Percentiles rank a stretch among this genome's conserved stretches.
These are phyloP conservation scores for Notolepis coatsorum DNA, from an alignment of 2,797 vertebrate genomes.

Conservation along the genomic window DNA sequence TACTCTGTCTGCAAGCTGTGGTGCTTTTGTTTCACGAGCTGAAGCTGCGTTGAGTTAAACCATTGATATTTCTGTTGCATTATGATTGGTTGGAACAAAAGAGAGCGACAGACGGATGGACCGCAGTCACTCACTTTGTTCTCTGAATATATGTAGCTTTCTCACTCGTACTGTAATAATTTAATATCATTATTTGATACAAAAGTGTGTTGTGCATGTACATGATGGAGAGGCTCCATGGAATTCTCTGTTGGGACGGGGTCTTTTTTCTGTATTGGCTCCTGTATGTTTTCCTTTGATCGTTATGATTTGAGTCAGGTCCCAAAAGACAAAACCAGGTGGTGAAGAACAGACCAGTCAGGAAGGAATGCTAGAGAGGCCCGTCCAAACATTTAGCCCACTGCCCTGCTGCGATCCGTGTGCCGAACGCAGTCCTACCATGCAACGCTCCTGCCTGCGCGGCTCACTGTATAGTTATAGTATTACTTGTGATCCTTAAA, in stretches of 20 bases:
- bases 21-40: too few species aligned
- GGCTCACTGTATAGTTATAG: slow-evolving; percentile 33
- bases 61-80: too few species aligned
- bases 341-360: slow-evolving; percentile 45
- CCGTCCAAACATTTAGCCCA: slow-evolving; percentile 61
- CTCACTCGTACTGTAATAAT: slow-evolving; percentile 23
- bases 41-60: too few species aligned
- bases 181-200: too few species aligned
- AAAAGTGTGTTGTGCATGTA: too few species aligned
- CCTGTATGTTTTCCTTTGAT: neutral
- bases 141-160: neutral
- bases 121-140: slow-evolving; percentile 17
- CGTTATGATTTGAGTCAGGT: slow-evolving; percentile 34
- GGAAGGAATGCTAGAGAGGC: slow-evolving; percentile 67
- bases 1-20: too few species aligned
- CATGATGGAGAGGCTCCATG: neutral
- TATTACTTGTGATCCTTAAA: slow-evolving; percentile 56
- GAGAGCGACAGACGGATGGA: slow-evolving; percentile 37
- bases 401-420: slow-evolving; percentile 44
- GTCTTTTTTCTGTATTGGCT: neutral
- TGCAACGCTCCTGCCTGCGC: slow-evolving; percentile 21
- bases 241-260: neutral
- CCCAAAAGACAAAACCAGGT: slow-evolving; percentile 56
- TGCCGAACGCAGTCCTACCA: slow-evolving; percentile 28
- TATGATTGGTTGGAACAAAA: too few species aligned